These are phyloP conservation scores for Sclerurus mexicanus DNA, from an alignment of 2,113 vertebrate genomes.

Conservation along the genomic window DNA sequence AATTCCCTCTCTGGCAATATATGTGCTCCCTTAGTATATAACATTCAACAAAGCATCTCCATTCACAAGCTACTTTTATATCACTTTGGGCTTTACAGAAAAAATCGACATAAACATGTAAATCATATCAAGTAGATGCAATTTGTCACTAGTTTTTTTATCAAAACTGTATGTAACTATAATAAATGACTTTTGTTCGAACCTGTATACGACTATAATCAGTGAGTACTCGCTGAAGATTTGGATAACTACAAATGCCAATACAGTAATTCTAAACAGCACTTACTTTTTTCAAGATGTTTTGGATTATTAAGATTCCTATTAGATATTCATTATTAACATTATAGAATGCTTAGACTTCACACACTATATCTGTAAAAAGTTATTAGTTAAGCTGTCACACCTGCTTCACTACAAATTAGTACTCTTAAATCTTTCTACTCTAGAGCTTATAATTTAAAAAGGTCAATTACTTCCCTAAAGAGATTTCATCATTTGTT, in stretches of 20 bases:
- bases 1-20: neutral
- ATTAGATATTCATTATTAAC: neutral
- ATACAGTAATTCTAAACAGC: neutral
- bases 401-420: constrained; percentile 32
- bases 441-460: neutral
- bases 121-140: neutral
- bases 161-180: neutral
- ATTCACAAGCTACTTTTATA: neutral
- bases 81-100: neutral
- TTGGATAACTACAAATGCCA: neutral
- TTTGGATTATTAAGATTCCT: neutral
- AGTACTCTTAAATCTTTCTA: neutral
- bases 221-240: neutral
- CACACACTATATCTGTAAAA: neutral
- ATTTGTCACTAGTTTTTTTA: neutral
- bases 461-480: constrained; percentile 54
- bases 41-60: neutral
- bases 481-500: constrained; percentile 23
- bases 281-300: neutral
- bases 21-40: neutral
- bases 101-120: neutral
- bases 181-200: neutral
- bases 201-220: neutral
- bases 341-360: neutral
- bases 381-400: constrained; percentile 21